Conservation (phyloP, 64 coral and sea anemone genomes). For the Dendrophyllia cribrosa region DNA sequence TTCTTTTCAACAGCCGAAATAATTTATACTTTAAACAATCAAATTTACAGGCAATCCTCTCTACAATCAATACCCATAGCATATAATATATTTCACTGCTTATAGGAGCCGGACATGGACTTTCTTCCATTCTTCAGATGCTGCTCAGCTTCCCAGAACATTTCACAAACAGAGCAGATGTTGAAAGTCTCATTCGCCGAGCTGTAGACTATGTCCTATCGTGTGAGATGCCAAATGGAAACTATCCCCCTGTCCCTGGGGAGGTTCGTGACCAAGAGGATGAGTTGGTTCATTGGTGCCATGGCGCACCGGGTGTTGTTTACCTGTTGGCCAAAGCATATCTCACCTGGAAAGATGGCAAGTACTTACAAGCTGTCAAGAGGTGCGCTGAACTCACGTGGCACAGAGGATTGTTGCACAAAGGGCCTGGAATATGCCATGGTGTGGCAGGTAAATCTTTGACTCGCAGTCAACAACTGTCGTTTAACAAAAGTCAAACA, state of each 20-base stretch:
- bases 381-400: slow-evolving; percentile 87
- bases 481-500: no score
- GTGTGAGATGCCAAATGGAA: slow-evolving; percentile 68
- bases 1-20: no score
- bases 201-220: slow-evolving; percentile 70
- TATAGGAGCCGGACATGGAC: slow-evolving; percentile 90
- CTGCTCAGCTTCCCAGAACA: slow-evolving; percentile 84
- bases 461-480: no score
- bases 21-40: no score
- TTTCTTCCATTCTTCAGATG: slow-evolving; percentile 90
- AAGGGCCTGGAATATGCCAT: slow-evolving; percentile 98
- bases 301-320: slow-evolving; percentile 94
- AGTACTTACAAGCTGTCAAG: slow-evolving; percentile 85
- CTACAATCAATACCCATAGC: no score
- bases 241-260: slow-evolving; percentile 83
- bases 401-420: slow-evolving; percentile 82
- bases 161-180: slow-evolving; percentile 69
- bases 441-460: slow-evolving; percentile 82
- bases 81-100: not conserved
- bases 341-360: slow-evolving; percentile 90
- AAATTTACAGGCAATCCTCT: no score
- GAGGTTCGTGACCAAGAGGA: slow-evolving; percentile 40
- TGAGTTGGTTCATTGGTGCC: slow-evolving; percentile 97
- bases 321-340: slow-evolving; percentile 94
- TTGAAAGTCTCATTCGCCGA: slow-evolving; percentile 65